Evolutionary conservation across 2,113 vertebrate genomes (phyloP).

Genomic region (Malurus alboscapulatus): DNA sequence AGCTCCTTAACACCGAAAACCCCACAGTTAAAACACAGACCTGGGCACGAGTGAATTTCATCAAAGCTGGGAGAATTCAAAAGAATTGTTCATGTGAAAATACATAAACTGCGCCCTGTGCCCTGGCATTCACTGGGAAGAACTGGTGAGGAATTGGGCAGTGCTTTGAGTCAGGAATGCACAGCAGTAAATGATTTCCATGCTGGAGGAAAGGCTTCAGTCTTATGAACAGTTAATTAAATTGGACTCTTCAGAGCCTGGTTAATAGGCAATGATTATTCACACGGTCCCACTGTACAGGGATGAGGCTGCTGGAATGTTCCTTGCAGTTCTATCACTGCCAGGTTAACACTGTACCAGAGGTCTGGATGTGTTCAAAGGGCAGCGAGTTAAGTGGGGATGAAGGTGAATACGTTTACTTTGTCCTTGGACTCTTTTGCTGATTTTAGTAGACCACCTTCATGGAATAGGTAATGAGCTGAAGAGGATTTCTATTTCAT

Average conservation of each 20-base stretch:
- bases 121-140: not conserved
- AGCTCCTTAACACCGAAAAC: not conserved
- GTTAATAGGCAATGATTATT: not conserved
- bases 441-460: not conserved
- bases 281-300: not conserved
- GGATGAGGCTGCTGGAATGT: not conserved
- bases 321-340: not conserved
- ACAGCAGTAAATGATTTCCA: not conserved
- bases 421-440: not conserved
- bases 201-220: not conserved
- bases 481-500: not conserved
- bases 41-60: not conserved
- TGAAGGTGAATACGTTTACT: not conserved
- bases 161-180: not conserved
- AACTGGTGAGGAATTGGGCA: not conserved
- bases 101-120: not conserved
- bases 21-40: not conserved
- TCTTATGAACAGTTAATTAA: not conserved
- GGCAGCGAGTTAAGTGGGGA: not conserved
- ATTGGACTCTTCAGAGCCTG: not conserved
- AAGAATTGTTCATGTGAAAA: not conserved
- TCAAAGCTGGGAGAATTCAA: not conserved
- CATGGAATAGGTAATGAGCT: accelerated
- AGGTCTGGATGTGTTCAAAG: not conserved
- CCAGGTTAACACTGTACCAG: not conserved